Base-by-base conservation (phyloP, 92 coral and sea anemone species). In the Parazoanthus swiftii region DNA sequence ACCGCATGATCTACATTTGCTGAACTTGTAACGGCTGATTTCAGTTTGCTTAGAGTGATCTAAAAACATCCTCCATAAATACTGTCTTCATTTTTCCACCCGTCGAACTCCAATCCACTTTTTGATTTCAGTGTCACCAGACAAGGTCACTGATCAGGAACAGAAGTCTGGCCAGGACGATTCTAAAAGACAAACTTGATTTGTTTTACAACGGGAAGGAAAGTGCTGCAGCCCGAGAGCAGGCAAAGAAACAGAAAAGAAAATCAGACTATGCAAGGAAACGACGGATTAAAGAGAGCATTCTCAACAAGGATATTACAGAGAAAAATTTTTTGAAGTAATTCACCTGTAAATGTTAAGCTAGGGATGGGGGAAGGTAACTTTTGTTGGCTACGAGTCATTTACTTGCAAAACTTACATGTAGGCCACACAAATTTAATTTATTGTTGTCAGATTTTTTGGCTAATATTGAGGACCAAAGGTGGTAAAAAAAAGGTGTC, bases 131-230 rank as follows among this genome's bases (percentile, higher is more conserved):
- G 99, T 96, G 99, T 51, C 99, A 96, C 86, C 92, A 96, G 77
- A 95, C 98, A 79, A 94, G 99, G 76, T 96, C 96, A 38, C 93
- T 96, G 10, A 85, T 91, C 42, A 92, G 99, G 87, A 96, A 96
- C 91, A 92, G 99, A 91, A 76, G 89, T 23, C 89, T 96, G 76
- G 98, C 98, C 1, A 88, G 99, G 68, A 91, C 90, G 78, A 80
- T 92, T 75, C 86, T 96, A 46, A 84, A 82, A 80, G 88, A 92
- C 38, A 95, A 95, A 70, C 92, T 96, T 54, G 99, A 96, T 89
- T 91, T 88, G 76, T 89, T 95, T 58, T 90, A 90, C 88, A 95
- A 96, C 91, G 98, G 95, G 25, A 90, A 92, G 68, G 95, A 96
- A 20, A 96, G 99, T 91, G 91, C 73, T 21, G 20, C 85, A 51